These are phyloP conservation scores for Watersipora subatra DNA, from an alignment of 1,140 invertebrate genomes.

Conservation along the genomic window DNA sequence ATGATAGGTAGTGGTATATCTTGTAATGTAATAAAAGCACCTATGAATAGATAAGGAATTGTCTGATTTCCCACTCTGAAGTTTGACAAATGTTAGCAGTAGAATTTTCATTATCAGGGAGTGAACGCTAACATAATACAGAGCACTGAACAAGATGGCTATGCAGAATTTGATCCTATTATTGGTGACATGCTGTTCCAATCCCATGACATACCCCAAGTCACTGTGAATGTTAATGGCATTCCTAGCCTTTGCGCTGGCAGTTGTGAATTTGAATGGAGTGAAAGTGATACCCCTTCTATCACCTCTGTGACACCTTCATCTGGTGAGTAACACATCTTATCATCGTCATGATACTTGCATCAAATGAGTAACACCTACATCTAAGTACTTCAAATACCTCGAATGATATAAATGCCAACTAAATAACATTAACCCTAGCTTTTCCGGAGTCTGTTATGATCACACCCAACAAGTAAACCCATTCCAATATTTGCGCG, in stretches of 20 bases:
- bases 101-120: neutral
- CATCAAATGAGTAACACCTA: too few species aligned
- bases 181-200: neutral
- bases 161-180: neutral
- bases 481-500: too few species aligned
- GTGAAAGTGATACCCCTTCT: constrained; percentile 14
- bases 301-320: constrained; percentile 18
- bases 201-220: constrained; percentile 15
- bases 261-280: constrained; percentile 24
- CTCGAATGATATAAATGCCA: too few species aligned
- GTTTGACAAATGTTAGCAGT: neutral
- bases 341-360: too few species aligned
- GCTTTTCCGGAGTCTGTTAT: too few species aligned
- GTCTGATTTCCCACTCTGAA: too few species aligned
- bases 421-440: too few species aligned
- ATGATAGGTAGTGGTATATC: too few species aligned
- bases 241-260: constrained; percentile 18
- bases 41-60: too few species aligned
- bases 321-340: constrained; percentile 18
- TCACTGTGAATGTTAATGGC: constrained; percentile 19
- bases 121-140: neutral
- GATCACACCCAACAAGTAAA: too few species aligned
- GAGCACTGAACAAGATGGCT: neutral
- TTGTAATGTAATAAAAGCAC: too few species aligned
- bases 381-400: too few species aligned